Percentiles rank a stretch among this genome's conserved stretches.
These are phyloP conservation scores for Sciurus vulgaris DNA, from an alignment of 2,797 vertebrate genomes.

Conservation along the genomic window DNA sequence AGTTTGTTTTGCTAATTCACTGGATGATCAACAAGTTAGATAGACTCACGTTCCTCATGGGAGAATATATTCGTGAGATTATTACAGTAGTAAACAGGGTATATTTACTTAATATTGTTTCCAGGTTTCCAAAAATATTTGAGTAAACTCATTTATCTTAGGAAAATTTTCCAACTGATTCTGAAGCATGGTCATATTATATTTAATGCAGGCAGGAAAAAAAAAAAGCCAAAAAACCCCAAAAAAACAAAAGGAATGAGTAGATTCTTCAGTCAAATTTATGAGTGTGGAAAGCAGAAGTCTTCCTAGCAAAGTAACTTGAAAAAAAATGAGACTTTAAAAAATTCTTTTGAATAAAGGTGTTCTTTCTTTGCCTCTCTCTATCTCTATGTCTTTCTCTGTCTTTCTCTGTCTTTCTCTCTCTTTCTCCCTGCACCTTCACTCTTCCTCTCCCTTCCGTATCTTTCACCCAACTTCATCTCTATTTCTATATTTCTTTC, in stretches of 20 bases:
- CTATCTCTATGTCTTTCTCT: too few relatives aligned
- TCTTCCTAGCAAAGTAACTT: background rate
- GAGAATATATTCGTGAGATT: background rate
- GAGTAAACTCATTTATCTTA: background rate
- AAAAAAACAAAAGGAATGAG: background rate
- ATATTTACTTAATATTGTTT: background rate
- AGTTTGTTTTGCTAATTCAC: background rate
- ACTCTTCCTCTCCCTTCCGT: too few relatives aligned
- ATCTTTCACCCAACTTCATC: too few relatives aligned
- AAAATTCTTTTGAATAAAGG: background rate
- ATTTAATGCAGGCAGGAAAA: background rate
- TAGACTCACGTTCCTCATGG: background rate
- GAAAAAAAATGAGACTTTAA: background rate
- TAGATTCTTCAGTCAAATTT: background rate
- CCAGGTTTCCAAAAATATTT: background rate
- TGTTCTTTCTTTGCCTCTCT: too few relatives aligned
- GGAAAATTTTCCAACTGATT: background rate
- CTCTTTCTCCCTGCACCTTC: too few relatives aligned
- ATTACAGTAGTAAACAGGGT: background rate
- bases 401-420: too few relatives aligned
- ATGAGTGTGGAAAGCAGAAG: background rate
- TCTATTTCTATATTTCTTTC: too few relatives aligned
- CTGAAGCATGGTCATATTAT: background rate
- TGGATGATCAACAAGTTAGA: background rate
- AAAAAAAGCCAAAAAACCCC: too few relatives aligned